A percentile compares a stretch with the other conserved stretches of the same genome.
phyloP scores from a whole-genome alignment of 2,888 invertebrate genomes.

The Macrosiphum euphorbiae region DNA sequence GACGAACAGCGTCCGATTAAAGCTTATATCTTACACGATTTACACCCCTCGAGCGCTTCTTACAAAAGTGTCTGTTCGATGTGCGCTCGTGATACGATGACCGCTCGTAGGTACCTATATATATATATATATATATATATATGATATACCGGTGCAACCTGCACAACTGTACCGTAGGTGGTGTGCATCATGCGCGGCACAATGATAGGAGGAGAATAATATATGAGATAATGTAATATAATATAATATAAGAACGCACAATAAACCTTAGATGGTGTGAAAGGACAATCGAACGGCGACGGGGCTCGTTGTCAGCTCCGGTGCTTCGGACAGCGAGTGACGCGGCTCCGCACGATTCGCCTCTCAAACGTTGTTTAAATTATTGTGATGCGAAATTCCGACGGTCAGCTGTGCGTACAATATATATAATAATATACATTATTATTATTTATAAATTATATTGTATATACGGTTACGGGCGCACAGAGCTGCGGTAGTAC shows the following conservation, averaged over 20 bases:
- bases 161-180: no score
- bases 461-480: background rate
- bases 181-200: background rate
- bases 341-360: conserved; percentile 36
- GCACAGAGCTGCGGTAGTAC: background rate
- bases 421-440: background rate
- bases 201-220: background rate
- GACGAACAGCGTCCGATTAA: background rate
- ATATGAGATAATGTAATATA: no score
- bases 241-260: background rate
- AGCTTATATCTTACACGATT: background rate
- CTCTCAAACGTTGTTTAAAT: conserved; percentile 17
- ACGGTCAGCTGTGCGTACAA: background rate
- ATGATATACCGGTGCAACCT: background rate
- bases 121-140: background rate
- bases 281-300: conserved; percentile 58
- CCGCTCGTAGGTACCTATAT: background rate
- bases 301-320: conserved; percentile 26
- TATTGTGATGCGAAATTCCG: conserved; percentile 46
- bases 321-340: conserved; percentile 13
- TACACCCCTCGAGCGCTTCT: background rate
- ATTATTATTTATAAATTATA: conserved; percentile 13
- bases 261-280: conserved; percentile 56
- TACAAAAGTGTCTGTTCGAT: background rate
- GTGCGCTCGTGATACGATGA: background rate